Evolutionary conservation across 2,113 vertebrate species (phyloP).

Genomic region (Sula dactylatra): DNA sequence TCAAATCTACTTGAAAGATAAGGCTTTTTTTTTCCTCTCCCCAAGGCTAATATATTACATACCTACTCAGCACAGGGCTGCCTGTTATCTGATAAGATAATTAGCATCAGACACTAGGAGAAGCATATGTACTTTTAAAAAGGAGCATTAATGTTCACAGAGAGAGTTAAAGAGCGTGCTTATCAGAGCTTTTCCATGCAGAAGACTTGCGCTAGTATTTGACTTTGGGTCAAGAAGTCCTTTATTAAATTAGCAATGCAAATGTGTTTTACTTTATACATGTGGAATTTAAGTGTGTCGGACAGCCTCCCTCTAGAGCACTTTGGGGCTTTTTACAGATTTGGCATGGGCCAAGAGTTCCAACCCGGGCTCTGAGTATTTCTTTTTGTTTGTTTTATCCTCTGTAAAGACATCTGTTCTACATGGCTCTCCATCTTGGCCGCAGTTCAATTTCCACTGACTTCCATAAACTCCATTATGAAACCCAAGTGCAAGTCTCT

Average conservation of each 20-base stretch:
- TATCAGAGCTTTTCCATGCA: constrained; percentile 38
- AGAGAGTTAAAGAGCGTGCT: neutral
- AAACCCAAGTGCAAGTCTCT: neutral
- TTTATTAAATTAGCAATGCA: constrained; percentile 60
- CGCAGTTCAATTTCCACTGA: neutral
- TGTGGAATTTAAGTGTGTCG: constrained; percentile 35
- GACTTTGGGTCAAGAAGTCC: constrained; percentile 44
- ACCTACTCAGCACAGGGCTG: constrained; percentile 46
- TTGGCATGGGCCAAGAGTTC: neutral
- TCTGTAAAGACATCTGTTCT: constrained; percentile 46
- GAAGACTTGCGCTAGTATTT: neutral
- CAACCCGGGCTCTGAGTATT: neutral
- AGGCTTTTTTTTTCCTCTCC: neutral
- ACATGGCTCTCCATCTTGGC: constrained; percentile 23
- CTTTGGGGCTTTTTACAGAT: constrained; percentile 33
- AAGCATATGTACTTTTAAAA: constrained; percentile 35
- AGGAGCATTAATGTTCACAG: neutral
- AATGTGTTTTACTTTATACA: constrained; percentile 49
- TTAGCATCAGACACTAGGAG: constrained; percentile 53
- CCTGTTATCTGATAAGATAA: constrained; percentile 67
- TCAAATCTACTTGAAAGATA: constrained; percentile 57
- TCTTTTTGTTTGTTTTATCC: constrained; percentile 52
- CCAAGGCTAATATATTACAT: constrained; percentile 55
- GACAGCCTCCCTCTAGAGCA: constrained; percentile 29
- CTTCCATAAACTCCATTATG: constrained; percentile 29